A percentile compares a stretch with the other conserved stretches of the same genome.
Conservation (phyloP, 1,140 invertebrate genomes). For the Portunus trituberculatus region DNA sequence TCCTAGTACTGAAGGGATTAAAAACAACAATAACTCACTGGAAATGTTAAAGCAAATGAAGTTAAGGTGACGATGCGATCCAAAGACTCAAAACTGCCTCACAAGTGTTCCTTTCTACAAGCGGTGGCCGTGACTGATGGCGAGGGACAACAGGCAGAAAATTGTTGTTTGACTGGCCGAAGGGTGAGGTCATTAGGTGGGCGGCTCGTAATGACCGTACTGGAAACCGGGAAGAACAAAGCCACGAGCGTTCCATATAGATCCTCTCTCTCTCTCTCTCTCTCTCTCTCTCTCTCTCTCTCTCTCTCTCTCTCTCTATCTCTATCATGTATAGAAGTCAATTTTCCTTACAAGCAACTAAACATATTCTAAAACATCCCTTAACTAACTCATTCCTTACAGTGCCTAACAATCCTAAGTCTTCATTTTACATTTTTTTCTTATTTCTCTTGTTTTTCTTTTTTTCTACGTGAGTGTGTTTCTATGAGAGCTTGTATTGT, state of each 20-base stretch:
- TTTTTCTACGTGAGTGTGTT: neutral
- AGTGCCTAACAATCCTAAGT: too few relatives aligned
- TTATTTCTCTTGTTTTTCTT: too few relatives aligned
- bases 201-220: neutral
- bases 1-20: too few relatives aligned
- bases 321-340: neutral
- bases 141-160: conserved; percentile 6
- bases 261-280: conserved; percentile 13
- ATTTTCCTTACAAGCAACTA: too few relatives aligned
- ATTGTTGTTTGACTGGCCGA: conserved; percentile 36
- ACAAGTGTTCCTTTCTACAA: neutral
- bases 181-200: neutral
- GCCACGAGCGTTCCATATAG: neutral
- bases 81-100: neutral
- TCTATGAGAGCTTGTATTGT: too few relatives aligned
- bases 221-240: conserved; percentile 43
- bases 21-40: neutral
- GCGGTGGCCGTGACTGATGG: neutral
- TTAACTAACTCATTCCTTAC: too few relatives aligned
- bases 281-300: conserved; percentile 38
- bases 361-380: too few relatives aligned
- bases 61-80: neutral
- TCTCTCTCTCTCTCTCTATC: neutral
- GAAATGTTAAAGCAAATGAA: too few relatives aligned
- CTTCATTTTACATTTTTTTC: too few relatives aligned